Evolutionary conservation across 2,888 invertebrate species (phyloP), one percentile per base, ranked within the genome.

Genomic region (Tromatobia lineatoria): DNA sequence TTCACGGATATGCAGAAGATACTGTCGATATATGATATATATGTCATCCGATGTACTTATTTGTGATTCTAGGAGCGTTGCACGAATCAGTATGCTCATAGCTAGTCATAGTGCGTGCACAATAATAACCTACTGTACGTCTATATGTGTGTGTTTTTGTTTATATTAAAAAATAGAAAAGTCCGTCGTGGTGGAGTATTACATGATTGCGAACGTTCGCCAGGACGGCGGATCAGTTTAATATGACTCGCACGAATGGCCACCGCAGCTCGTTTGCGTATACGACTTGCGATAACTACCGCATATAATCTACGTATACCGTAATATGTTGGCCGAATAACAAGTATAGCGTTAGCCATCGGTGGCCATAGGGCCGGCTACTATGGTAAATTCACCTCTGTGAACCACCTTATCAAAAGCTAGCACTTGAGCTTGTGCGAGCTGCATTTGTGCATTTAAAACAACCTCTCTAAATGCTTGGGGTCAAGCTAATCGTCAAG

Each of bases 391-490:
- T 83, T 75, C 64, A 20, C 34, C 69, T 38, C 54, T 75, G 74
- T 79, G 67, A 79, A 79, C 82, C 79, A 79, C 82, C 79, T 79
- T 83, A 83, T 83, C 82, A 75, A 57, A 83, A 61, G n/a, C n/a
- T n/a, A n/a, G 70, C 79, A 70, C 70, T 75, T 75, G 42, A 38
- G 71, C 25, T 38, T 38, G 18, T 15, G n/a, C 47, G 29, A 38
- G 54, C 69, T 52, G 64, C 38, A 75, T 70, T 83, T 70, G n/a
- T n/a, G 70, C 75, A 57, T 38, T 66, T 38, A 47, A 61, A 66
- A 76, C 23, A 47, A 75, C 71, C 45, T 47, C 47, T 15, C 50
- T 54, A 80, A 59, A 54, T 20, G 54, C 29, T 66, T 50, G 20
- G 71, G 57, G 42, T 71, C 50, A 34, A 70, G 76, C 75, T 83